phyloP scores from a whole-genome alignment of 2,797 vertebrate species.

The Uromys caudimaculatus region DNA sequence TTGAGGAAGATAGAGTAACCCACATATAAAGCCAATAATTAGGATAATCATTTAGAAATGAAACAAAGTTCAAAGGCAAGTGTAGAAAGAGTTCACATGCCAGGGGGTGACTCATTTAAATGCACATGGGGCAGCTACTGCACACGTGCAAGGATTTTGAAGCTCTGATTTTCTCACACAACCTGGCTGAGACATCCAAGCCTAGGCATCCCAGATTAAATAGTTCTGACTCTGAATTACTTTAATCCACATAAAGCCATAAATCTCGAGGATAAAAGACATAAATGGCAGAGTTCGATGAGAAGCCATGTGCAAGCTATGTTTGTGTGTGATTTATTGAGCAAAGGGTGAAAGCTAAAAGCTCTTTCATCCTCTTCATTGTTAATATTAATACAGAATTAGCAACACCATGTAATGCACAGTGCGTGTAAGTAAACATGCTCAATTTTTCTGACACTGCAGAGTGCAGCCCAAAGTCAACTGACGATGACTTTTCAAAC shows the following conservation, averaged over 20 bases:
- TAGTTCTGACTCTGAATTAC: slow-evolving; percentile 62
- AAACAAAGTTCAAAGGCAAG: slow-evolving; percentile 44
- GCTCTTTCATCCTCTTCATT: slow-evolving; percentile 42
- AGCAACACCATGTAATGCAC: slow-evolving; percentile 56
- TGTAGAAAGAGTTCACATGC: slow-evolving; percentile 10
- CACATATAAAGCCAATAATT: slow-evolving; percentile 38
- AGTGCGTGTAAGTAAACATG: slow-evolving; percentile 67
- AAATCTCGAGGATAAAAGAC: slow-evolving; percentile 72
- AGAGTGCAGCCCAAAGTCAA: slow-evolving; percentile 53
- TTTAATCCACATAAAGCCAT: slow-evolving; percentile 71
- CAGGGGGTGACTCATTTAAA: slow-evolving; percentile 67
- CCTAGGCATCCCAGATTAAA: slow-evolving; percentile 74
- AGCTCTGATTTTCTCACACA: slow-evolving; percentile 56
- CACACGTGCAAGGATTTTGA: neutral
- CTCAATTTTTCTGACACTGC: slow-evolving; percentile 69
- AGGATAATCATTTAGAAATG: slow-evolving; percentile 59
- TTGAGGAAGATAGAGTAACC: slow-evolving; percentile 76
- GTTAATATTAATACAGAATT: slow-evolving; percentile 72
- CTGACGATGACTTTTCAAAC: slow-evolving; percentile 26
- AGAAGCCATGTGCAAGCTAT: slow-evolving; percentile 67
- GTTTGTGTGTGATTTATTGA: slow-evolving; percentile 82
- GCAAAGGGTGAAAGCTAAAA: slow-evolving; percentile 85
- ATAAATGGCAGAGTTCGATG: slow-evolving; percentile 63
- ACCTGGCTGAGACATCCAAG: slow-evolving; percentile 58
- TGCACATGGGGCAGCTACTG: slow-evolving; percentile 4